Percentiles rank a stretch among this genome's conserved stretches.
phyloP scores from a whole-genome alignment of 2,888 invertebrate genomes.

The Tetragonisca angustula region DNA sequence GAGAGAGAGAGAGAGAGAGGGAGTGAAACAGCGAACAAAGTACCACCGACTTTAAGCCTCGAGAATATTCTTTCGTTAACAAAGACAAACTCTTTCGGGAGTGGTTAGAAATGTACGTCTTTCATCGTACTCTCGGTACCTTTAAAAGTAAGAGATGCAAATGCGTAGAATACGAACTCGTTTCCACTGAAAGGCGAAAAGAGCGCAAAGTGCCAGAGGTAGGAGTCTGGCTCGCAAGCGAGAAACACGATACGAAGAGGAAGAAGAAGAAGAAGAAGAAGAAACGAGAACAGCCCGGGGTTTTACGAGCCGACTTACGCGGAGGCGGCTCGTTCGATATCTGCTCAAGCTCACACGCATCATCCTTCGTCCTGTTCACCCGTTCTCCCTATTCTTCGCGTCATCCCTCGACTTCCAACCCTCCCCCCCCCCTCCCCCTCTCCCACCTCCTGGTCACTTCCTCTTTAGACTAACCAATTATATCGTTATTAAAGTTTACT shows the following conservation, averaged over 20 bases:
- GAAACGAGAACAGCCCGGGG: background rate
- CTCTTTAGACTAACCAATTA: constrained; percentile 55
- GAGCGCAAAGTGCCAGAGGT: constrained; percentile 2
- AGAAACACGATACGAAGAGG: background rate
- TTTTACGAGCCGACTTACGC: constrained; percentile 25
- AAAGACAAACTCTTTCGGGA: background rate
- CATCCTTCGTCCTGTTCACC: constrained; percentile 9
- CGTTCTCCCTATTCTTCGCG: background rate
- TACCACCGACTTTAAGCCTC: background rate
- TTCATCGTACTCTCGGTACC: constrained; percentile 2
- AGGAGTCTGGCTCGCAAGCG: background rate
- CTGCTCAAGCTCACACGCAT: constrained; percentile 66
- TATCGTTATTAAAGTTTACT: constrained; percentile 59
- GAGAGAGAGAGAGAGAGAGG: background rate
- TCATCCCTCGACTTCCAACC: background rate
- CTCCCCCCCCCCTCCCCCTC: background rate
- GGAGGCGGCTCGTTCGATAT: constrained; percentile 53
- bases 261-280: background rate
- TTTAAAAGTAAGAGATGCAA: constrained; percentile 2
- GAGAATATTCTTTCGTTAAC: background rate
- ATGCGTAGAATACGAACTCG: background rate
- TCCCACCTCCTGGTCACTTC: constrained; percentile 30
- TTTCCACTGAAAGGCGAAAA: background rate
- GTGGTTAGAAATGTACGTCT: background rate
- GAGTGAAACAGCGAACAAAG: background rate